Percentiles rank a stretch among this genome's conserved stretches.
Conservation (phyloP, 1,140 invertebrate species). For the Pseudomyrmex gracilis region DNA sequence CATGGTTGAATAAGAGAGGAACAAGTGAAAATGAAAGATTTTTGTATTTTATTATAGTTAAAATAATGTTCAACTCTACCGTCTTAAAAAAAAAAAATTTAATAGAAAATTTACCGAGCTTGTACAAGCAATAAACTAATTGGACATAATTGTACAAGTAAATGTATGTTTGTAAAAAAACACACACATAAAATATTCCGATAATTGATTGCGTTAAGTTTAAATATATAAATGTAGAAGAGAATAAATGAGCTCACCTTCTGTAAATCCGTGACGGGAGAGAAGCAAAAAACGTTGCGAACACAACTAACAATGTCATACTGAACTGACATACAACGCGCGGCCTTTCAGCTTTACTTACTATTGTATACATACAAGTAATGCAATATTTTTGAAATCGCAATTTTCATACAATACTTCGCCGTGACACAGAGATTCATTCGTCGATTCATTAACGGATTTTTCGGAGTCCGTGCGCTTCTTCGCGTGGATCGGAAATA, state of each 20-base stretch:
- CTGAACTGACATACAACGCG: slow-evolving; percentile 73
- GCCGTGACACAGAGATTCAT: slow-evolving; percentile 61
- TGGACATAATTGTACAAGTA: background rate
- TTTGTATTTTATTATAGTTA: background rate
- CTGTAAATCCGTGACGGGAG: slow-evolving; percentile 81
- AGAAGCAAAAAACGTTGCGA: slow-evolving; percentile 84
- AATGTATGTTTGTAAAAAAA: background rate
- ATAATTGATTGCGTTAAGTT: too few relatives aligned
- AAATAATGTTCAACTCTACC: background rate
- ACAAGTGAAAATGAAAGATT: slow-evolving; percentile 1
- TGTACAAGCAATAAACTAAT: slow-evolving; percentile 3
- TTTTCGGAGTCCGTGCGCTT: slow-evolving; percentile 60
- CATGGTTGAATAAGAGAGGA: background rate
- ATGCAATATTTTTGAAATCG: slow-evolving; percentile 52
- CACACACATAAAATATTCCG: too few relatives aligned
- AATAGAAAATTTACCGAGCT: background rate
- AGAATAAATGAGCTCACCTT: slow-evolving; percentile 82
- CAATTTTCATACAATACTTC: slow-evolving; percentile 57
- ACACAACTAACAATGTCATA: slow-evolving; percentile 86
- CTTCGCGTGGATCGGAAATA: slow-evolving; percentile 41
- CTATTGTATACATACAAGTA: slow-evolving; percentile 31
- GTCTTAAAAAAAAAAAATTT: background rate
- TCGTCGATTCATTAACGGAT: slow-evolving; percentile 58
- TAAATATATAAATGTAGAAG: slow-evolving; percentile 9
- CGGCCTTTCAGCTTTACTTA: slow-evolving; percentile 61